Percentiles rank a stretch among this genome's conserved stretches.
Conservation (phyloP, 2,888 invertebrate genomes). For the Aproaerema taeniolella region DNA sequence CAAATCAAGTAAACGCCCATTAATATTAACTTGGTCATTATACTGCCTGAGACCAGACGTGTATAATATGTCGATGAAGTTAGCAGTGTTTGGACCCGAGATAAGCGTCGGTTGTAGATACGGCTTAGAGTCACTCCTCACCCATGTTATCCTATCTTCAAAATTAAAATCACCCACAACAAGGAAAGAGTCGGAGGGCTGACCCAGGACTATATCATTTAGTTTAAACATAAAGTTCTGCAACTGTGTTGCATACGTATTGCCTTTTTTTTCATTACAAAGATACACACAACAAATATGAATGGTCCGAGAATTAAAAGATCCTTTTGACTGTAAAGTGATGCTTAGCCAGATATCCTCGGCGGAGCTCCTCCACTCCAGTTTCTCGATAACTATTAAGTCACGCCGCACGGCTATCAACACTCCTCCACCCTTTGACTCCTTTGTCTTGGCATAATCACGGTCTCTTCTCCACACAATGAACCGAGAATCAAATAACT, state of each 20-base stretch:
- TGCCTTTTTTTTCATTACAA: background rate
- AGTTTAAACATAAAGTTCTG: background rate
- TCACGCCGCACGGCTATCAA: background rate
- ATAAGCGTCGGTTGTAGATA: background rate
- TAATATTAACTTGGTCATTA: background rate
- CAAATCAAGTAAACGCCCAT: background rate
- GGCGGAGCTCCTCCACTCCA: background rate
- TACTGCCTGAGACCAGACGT: background rate
- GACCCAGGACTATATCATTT: background rate
- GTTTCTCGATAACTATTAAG: background rate
- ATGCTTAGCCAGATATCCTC: background rate
- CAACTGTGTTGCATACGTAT: background rate
- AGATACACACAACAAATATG: background rate
- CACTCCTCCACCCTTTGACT: background rate
- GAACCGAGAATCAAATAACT: background rate
- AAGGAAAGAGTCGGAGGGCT: background rate
- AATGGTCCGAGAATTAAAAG: background rate
- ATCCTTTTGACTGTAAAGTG: background rate
- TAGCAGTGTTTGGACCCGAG: background rate
- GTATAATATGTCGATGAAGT: background rate
- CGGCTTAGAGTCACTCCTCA: background rate
- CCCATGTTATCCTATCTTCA: background rate
- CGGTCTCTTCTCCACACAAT: background rate
- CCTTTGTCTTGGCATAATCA: background rate
- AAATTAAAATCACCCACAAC: constrained; percentile 1